Evolutionary conservation across 2,797 vertebrate genomes (phyloP).

Genomic region (Danio aesculapii): DNA sequence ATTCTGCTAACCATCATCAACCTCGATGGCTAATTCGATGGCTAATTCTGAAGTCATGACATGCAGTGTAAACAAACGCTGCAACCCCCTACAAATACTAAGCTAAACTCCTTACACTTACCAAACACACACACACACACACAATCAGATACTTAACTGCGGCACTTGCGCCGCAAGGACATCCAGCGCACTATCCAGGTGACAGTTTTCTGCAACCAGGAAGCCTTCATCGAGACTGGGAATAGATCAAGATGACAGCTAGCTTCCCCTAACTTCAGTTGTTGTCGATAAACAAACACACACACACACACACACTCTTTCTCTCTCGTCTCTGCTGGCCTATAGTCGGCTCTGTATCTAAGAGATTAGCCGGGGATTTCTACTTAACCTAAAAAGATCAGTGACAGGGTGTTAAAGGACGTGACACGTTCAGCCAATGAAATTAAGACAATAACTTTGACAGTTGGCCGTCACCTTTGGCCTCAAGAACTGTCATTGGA

Average conservation of each 20-base stretch:
- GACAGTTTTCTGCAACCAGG: conserved; percentile 74
- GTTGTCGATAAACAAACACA: conserved; percentile 28
- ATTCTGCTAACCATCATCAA: conserved; percentile 8
- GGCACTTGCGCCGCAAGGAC: conserved; percentile 74
- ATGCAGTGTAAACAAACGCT: conserved; percentile 1
- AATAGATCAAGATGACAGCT: conserved; percentile 19
- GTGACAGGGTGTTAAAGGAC: conserved; percentile 31
- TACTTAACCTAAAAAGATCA: conserved; percentile 71
- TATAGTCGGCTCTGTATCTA: conserved; percentile 26
- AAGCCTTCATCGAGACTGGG: conserved; percentile 66
- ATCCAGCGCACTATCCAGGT: conserved; percentile 77
- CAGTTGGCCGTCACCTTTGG: not conserved
- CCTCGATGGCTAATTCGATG: too few species aligned
- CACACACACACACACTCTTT: conserved; percentile 18
- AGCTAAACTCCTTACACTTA: not conserved
- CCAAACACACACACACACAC: conserved; percentile 18
- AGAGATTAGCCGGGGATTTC: conserved; percentile 80
- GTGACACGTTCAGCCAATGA: conserved; percentile 2
- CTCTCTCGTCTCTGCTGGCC: not conserved
- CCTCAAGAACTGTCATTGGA: not conserved
- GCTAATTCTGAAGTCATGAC: conserved; percentile 1
- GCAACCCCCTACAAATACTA: conserved; percentile 4
- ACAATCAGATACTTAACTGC: conserved; percentile 75
- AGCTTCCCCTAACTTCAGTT: not conserved
- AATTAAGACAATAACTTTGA: conserved; percentile 23